A percentile compares a stretch with the other conserved stretches of the same genome.
Conservation (phyloP, 1,140 invertebrate genomes). For the Callitettix versicolor region DNA sequence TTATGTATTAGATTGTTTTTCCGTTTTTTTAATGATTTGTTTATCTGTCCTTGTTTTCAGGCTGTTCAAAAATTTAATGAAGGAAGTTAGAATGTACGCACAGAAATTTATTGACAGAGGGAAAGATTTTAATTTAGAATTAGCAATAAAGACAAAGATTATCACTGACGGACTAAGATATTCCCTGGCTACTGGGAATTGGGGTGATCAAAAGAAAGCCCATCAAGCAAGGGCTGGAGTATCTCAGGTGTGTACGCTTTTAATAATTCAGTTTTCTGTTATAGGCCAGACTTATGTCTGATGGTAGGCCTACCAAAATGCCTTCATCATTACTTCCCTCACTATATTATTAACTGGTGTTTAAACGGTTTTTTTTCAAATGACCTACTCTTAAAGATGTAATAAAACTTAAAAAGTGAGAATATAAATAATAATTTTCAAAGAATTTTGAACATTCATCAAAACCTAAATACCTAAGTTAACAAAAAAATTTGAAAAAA, state of each 20-base stretch:
- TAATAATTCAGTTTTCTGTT: no score
- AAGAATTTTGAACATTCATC: no score
- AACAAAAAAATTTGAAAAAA: no score
- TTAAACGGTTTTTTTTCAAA: no score
- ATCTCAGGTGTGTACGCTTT: constrained; percentile 49
- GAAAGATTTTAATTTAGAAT: constrained; percentile 94
- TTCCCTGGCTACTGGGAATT: constrained; percentile 96
- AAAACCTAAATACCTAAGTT: no score
- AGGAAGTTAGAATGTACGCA: constrained; percentile 94
- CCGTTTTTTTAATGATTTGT: neutral
- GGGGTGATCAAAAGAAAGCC: constrained; percentile 99
- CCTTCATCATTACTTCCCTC: no score
- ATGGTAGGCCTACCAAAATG: no score
- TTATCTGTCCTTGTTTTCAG: constrained; percentile 33
- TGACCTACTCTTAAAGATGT: no score
- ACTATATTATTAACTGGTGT: no score
- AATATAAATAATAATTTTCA: no score
- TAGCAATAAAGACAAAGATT: constrained; percentile 94
- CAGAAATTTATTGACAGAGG: constrained; percentile 98
- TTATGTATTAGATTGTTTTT: neutral
- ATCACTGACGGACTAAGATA: constrained; percentile 97
- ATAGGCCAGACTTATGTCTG: no score
- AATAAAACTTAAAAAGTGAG: no score
- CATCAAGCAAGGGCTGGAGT: constrained; percentile 93
- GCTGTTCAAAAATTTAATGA: constrained; percentile 85